phyloP scores from a whole-genome alignment of 2,113 vertebrate species.

The Charadrius vociferus region DNA sequence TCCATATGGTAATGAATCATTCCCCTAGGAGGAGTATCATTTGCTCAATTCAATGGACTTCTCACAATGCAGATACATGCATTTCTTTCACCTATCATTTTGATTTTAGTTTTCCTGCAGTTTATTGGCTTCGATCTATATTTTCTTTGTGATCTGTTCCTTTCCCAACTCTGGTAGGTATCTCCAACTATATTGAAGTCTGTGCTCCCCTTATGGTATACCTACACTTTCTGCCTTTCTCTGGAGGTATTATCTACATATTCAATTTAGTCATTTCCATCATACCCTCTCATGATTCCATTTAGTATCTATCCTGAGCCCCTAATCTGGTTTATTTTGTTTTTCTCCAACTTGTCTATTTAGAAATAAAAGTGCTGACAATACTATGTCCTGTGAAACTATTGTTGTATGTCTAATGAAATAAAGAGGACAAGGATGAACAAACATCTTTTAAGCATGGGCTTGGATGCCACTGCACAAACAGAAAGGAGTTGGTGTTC shows the following conservation, averaged over 20 bases:
- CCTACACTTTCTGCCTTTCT: background rate
- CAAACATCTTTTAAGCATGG: background rate
- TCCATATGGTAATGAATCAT: conserved; percentile 57
- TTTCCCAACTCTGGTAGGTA: background rate
- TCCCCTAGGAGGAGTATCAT: conserved; percentile 42
- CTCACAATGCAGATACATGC: conserved; percentile 42
- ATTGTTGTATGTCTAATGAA: background rate
- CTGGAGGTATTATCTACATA: background rate
- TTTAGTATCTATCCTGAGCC: background rate
- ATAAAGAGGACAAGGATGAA: background rate
- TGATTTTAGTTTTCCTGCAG: conserved; percentile 43
- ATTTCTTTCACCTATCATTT: conserved; percentile 49
- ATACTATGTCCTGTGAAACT: background rate
- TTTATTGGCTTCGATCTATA: conserved; percentile 13
- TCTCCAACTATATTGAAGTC: background rate
- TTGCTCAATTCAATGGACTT: conserved; percentile 43
- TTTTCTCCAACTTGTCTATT: conserved; percentile 28
- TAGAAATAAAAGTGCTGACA: conserved; percentile 22
- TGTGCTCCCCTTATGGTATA: background rate
- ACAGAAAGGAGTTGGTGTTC: background rate
- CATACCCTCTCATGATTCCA: conserved; percentile 18
- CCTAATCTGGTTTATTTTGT: background rate
- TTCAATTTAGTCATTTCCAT: conserved; percentile 1
- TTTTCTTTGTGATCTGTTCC: background rate
- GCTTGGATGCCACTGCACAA: background rate